These are phyloP conservation scores for Hylaea fasciaria DNA, from an alignment of 2,888 invertebrate species.

Conservation along the genomic window DNA sequence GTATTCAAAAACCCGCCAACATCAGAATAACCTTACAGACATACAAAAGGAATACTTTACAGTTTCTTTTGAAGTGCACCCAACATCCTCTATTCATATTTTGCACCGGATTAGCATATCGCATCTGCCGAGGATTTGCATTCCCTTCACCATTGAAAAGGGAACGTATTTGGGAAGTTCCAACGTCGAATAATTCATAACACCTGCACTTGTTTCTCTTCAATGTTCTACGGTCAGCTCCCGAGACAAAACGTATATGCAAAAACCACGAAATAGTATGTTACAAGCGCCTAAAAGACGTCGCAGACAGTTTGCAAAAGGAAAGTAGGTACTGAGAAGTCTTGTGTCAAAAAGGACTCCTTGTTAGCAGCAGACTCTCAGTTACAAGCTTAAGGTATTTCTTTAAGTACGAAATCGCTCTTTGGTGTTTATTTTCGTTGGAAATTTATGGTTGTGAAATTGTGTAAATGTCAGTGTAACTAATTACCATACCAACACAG, in stretches of 20 bases:
- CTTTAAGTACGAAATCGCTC: neutral
- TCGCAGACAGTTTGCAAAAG: neutral
- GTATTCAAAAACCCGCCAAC: neutral
- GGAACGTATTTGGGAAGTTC: slow-evolving; percentile 14
- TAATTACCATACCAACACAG: no score
- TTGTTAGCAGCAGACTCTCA: neutral
- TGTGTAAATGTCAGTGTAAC: no score
- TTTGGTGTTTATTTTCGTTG: neutral
- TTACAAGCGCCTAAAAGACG: neutral
- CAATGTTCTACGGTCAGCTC: no score
- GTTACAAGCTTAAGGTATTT: neutral
- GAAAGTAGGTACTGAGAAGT: neutral
- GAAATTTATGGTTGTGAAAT: neutral
- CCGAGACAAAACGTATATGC: no score
- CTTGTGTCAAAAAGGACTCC: neutral
- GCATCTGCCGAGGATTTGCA: slow-evolving; percentile 49
- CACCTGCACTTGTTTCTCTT: no score
- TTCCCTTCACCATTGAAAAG: slow-evolving; percentile 36
- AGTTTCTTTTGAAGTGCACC: slow-evolving; percentile 44
- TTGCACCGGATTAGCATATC: slow-evolving; percentile 49
- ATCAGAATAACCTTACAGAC: neutral
- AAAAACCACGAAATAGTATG: neutral
- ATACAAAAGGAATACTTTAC: slow-evolving; percentile 30
- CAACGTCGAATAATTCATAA: no score
- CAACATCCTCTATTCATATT: slow-evolving; percentile 50